These are phyloP conservation scores for Macrocentrus cingulum DNA, from an alignment of 1,140 invertebrate genomes.

Conservation along the genomic window DNA sequence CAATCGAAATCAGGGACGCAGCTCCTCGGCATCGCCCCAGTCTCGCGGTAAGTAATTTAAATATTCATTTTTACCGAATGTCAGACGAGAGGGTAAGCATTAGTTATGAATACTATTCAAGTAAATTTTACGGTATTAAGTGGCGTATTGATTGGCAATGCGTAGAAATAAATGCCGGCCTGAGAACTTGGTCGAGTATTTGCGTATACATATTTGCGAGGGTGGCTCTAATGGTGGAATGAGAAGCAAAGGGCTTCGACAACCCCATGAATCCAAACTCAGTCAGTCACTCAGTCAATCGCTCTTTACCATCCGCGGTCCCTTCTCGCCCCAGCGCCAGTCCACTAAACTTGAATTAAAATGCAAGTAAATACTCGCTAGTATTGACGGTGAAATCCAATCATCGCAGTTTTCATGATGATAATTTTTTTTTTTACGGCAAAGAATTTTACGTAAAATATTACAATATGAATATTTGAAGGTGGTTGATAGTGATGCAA, in stretches of 20 bases:
- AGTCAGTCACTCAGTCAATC: constrained; percentile 49
- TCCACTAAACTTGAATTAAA: constrained; percentile 43
- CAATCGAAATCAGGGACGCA: constrained; percentile 34
- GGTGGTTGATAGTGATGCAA: background rate
- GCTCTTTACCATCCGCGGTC: constrained; percentile 32
- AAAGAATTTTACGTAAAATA: too few species aligned
- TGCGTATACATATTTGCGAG: constrained; percentile 42
- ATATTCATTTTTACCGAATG: constrained; percentile 9
- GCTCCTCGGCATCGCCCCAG: constrained; percentile 43
- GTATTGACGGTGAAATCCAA: background rate
- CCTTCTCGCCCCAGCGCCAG: constrained; percentile 14
- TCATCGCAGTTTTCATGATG: too few species aligned
- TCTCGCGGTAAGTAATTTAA: constrained; percentile 38
- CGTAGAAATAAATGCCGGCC: constrained; percentile 18
- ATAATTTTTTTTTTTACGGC: too few species aligned
- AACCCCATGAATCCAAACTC: constrained; percentile 39
- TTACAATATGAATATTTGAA: too few species aligned
- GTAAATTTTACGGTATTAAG: constrained; percentile 4
- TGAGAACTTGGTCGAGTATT: constrained; percentile 35
- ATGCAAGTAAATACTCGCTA: background rate
- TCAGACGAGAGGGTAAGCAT: background rate
- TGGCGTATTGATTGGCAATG: constrained; percentile 29
- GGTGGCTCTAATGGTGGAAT: constrained; percentile 31
- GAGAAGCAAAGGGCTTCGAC: constrained; percentile 29
- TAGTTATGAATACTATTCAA: background rate